phyloP scores from a whole-genome alignment of 2,113 vertebrate genomes.

The Pelecanoides urinatrix region DNA sequence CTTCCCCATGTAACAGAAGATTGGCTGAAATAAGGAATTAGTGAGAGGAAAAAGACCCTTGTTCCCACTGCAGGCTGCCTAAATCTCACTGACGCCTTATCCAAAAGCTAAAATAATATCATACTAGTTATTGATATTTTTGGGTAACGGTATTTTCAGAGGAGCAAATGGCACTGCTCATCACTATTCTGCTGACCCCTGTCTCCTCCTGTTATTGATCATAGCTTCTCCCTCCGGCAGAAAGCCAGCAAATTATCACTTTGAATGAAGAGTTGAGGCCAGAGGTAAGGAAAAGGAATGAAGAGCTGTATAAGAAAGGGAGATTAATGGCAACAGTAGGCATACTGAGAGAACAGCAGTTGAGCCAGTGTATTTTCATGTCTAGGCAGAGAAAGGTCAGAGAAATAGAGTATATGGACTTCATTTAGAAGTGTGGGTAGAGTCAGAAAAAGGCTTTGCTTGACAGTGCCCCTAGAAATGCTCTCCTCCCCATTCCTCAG shows the following conservation, averaged over 20 bases:
- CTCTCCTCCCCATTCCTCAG: constrained; percentile 19
- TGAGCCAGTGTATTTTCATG: constrained; percentile 33
- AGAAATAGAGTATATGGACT: constrained; percentile 26
- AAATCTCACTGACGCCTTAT: background rate
- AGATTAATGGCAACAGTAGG: constrained; percentile 53
- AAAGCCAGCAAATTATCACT: constrained; percentile 58
- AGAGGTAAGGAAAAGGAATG: constrained; percentile 57
- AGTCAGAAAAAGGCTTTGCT: constrained; percentile 21
- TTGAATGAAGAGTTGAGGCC: constrained; percentile 62
- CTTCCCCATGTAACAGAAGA: background rate
- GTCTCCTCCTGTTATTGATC: constrained; percentile 60
- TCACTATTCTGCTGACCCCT: constrained; percentile 51
- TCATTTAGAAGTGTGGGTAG: background rate
- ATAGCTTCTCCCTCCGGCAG: constrained; percentile 43
- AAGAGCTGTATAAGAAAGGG: constrained; percentile 38
- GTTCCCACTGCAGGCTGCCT: background rate
- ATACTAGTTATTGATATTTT: constrained; percentile 40
- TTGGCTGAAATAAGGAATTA: constrained; percentile 8
- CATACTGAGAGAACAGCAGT: constrained; percentile 43
- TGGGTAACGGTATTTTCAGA: constrained; percentile 1
- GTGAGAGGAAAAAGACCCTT: background rate
- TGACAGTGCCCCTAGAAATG: constrained; percentile 14
- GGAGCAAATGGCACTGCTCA: constrained; percentile 43
- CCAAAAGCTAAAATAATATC: constrained; percentile 30
- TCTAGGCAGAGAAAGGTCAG: constrained; percentile 46